A percentile compares a stretch with the other conserved stretches of the same genome.
These are phyloP conservation scores for Apeltes quadracus DNA, from an alignment of 2,113 vertebrate species.

Conservation along the genomic window DNA sequence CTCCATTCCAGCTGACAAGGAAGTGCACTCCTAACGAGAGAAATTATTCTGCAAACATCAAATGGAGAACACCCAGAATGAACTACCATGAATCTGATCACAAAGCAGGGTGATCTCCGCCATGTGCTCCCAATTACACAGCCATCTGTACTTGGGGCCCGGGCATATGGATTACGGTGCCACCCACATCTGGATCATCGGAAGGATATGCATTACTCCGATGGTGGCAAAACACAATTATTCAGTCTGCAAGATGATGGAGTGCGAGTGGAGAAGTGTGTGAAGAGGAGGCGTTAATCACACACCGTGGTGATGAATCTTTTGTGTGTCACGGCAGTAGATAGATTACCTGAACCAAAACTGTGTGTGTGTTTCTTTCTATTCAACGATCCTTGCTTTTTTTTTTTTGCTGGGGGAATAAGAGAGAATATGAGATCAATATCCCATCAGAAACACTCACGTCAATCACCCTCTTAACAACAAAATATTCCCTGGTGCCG, in stretches of 20 bases:
- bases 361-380: not conserved
- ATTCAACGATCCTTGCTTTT: too few species aligned
- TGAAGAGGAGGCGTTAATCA: conserved; percentile 64
- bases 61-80: conserved; percentile 44
- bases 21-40: conserved; percentile 42
- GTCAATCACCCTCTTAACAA: not conserved
- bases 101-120: conserved; percentile 54
- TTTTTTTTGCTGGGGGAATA: not conserved
- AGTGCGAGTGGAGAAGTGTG: conserved; percentile 50
- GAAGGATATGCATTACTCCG: conserved; percentile 49
- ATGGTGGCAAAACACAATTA: conserved; percentile 65
- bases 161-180: conserved; percentile 63
- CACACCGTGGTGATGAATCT: conserved; percentile 64
- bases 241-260: conserved; percentile 63
- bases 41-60: conserved; percentile 49
- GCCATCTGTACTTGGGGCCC: conserved; percentile 66
- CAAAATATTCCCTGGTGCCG: not conserved
- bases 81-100: conserved; percentile 55
- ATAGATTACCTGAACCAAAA: conserved; percentile 32
- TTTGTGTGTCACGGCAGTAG: conserved; percentile 40
- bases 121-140: conserved; percentile 65
- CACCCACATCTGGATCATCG: conserved; percentile 61
- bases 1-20: conserved; percentile 40
- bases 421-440: not conserved
- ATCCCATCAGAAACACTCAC: not conserved